Evolutionary conservation across 1,140 invertebrate species (phyloP), one percentile per base, ranked within the genome.

Genomic region (Drosophila willistoni): DNA sequence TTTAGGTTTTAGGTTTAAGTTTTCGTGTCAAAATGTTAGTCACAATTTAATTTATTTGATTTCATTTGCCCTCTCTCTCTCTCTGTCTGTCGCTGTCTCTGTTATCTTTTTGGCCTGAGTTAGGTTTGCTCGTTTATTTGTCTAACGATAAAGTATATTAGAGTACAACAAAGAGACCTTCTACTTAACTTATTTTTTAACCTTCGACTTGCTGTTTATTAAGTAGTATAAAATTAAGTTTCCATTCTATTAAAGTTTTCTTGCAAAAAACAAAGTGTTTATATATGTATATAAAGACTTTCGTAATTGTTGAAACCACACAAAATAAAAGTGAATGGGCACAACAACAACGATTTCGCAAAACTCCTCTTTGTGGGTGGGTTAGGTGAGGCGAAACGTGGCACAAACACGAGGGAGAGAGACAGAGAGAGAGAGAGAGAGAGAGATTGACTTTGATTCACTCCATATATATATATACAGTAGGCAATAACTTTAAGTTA

Each of bases 221-320:
- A 42, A 61, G 61, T 76, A 60, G 14, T 61, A 44, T 22, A 19
- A 36, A 0, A 6, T 60, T 68, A 61, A 42, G 25, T 80, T 79
- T 79, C 77, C 77, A 79, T 79, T 79, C 77, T 79, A 79, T 80
- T 80, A 80, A 76, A 51, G 62, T 76, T 86, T 81, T 79, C 68
- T 75, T 66, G 77, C 71, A 75, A 51, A 69, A 79, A 39, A 39
- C 10, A 39, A 39, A 13, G 19, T 25, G 2, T 22, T 1, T 22
- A 25, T 25, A 25, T 25, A 25, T 22, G 2, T 22, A 22, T 22
- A 22, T 22, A 39, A 9, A 39, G 1, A 84, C 77, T 81, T 89
- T 87, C 85, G 84, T 78, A 87, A 89, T 82, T 79, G 72, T 77
- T 75, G 63, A 71, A 77, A 64, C 36, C 25, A 60, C 29, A 36